Base-by-base conservation (phyloP, 1,140 invertebrate genomes). In the Calephelis nemesis region DNA sequence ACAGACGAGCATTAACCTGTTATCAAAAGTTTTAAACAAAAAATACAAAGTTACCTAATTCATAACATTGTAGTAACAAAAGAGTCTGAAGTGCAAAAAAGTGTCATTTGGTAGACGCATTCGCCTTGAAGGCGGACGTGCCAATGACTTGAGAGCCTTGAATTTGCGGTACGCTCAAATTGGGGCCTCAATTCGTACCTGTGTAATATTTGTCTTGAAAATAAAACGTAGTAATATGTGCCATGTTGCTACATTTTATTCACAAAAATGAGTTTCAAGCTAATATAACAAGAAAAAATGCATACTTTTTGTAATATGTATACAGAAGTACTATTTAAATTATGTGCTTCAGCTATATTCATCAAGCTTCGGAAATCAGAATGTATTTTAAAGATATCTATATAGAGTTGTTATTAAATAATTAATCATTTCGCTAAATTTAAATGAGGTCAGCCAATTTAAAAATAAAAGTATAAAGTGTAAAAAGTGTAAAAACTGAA, bases 121-220 rank as follows among this genome's bases (percentile, higher is more conserved):
- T 78, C 70, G 78, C 77, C 74, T 76, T 72, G 78, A 76, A 70
- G 63, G 58, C 70, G 75, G 74, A 67, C 78, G 80, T 83, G 83
- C 73, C 85, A 85, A 81, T 86, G 85, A 88, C 85, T 83, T 75
- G 77, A 68, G 72, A 82, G 79, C 84, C 84, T 88, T 88, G 84
- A 85, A 71, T 62, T 64, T 64, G 74, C 70, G 67, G 70, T 75
- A 73, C 73, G 75, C 68, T 71, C 68, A 62, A 74, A 74, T 70
- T 70, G 69, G 73, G 74, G 74, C 74, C 74, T 76, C 74, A 62
- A 54, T 68, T 54, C 9, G 52, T 54, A 30, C 52, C 19, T 54
- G 19, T 19, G 15, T 30, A 11, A 52, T 52, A 50, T 50, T 15
- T 19, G 30, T 54, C 10, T 15, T 10, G 9, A 11, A 48, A 5